Evolutionary conservation across 2,113 vertebrate genomes (phyloP).

Genomic region (Sinocyclocheilus anshuiensis): DNA sequence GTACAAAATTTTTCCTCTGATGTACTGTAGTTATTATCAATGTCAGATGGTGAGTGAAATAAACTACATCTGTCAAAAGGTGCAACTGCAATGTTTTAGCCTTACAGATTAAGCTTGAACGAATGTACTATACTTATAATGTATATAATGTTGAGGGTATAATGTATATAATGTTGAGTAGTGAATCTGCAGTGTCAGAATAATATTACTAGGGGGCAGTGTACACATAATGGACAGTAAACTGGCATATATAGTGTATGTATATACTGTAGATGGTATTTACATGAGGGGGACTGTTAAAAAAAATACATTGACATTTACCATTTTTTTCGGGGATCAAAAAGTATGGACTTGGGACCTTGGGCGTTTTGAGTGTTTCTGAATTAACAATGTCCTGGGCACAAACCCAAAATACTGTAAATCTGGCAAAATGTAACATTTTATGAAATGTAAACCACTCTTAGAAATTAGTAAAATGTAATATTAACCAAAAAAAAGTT

Average conservation of each 20-base stretch:
- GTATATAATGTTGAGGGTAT: too few relatives aligned
- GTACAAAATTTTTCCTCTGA: background rate
- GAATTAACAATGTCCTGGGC: too few relatives aligned
- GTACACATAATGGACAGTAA: conserved; percentile 18
- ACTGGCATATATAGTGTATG: background rate
- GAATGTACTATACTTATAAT: background rate
- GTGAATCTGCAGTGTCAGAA: background rate
- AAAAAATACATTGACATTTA: too few relatives aligned
- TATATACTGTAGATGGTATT: too few relatives aligned
- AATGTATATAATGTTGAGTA: background rate
- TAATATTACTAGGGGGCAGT: conserved; percentile 61
- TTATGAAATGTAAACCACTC: too few relatives aligned
- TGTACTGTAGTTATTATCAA: conserved; percentile 41
- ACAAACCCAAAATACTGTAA: background rate
- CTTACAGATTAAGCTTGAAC: background rate
- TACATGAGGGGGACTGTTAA: background rate
- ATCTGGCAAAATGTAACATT: background rate
- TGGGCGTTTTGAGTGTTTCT: too few relatives aligned
- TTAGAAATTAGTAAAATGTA: too few relatives aligned
- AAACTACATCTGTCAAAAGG: conserved; percentile 61
- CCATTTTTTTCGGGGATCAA: too few relatives aligned
- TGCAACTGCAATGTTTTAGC: too few relatives aligned
- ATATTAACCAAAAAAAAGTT: too few relatives aligned
- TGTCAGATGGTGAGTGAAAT: conserved; percentile 64
- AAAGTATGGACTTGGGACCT: too few relatives aligned